These are phyloP conservation scores for Campoletis sonorensis DNA, from an alignment of 1,140 invertebrate genomes.

Conservation along the genomic window DNA sequence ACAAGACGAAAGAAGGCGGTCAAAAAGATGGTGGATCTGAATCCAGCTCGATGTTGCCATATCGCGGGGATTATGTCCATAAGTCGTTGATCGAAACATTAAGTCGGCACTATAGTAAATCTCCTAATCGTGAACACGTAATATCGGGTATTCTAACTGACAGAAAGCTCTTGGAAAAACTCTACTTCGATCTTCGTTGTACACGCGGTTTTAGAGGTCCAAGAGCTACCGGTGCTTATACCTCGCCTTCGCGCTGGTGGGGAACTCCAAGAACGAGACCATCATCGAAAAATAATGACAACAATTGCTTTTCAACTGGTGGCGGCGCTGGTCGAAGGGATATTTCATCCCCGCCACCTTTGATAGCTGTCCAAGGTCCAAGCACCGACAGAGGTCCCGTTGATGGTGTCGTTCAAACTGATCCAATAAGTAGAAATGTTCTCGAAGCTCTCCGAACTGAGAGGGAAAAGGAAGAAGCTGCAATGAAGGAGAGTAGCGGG, in stretches of 20 bases:
- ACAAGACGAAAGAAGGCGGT: conserved; percentile 33
- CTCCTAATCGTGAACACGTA: conserved; percentile 81
- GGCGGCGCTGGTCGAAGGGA: conserved; percentile 55
- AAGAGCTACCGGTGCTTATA: conserved; percentile 71
- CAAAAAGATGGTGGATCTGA: conserved; percentile 52
- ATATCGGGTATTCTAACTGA: conserved; percentile 84
- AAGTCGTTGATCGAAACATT: conserved; percentile 81
- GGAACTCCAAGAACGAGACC: conserved; percentile 67
- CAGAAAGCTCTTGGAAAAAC: conserved; percentile 82
- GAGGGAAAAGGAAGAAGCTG: conserved; percentile 59
- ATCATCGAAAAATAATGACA: conserved; percentile 31
- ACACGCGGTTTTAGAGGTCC: conserved; percentile 81
- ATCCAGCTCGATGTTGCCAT: conserved; percentile 60
- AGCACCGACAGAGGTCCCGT: conserved; percentile 74
- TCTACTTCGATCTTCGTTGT: conserved; percentile 84
- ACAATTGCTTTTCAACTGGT: conserved; percentile 34
- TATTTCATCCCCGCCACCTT: conserved; percentile 79
- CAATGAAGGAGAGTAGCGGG: conserved; percentile 55
- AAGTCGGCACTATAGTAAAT: conserved; percentile 81
- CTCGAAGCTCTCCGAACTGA: conserved; percentile 71
- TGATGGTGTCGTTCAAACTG: conserved; percentile 80
- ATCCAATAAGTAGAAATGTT: conserved; percentile 77
- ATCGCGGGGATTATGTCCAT: conserved; percentile 79
- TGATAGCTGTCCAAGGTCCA: conserved; percentile 82
- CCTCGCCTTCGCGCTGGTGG: conserved; percentile 72